Evolutionary conservation across 2,888 invertebrate species (phyloP), one percentile per base, ranked within the genome.

Genomic region (Actias luna): DNA sequence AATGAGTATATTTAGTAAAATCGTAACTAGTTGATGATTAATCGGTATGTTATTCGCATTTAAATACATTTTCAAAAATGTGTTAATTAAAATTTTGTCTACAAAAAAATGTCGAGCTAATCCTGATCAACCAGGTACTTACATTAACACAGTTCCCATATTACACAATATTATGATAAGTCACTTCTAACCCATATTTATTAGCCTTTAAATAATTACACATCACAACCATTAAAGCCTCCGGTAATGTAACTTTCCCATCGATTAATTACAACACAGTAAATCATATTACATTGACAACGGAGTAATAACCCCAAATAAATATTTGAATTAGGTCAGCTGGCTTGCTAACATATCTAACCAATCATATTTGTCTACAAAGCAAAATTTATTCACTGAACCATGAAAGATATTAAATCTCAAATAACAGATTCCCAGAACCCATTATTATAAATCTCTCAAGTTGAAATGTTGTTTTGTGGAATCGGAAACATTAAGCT

Each of bases 401-500:
- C 29, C 18, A 10, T 22, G 42, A 46, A 22, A 5, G 8, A 55
- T 29, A 29, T 31, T 18, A 42, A 25, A 16, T 42, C 42, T 31
- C 61, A 22, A 58, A 57, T 61, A 61, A 29, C 39, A 16, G 42
- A 61, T 31, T 22, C n/a, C n/a, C n/a, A 22, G 3, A 22, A 18
- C 31, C 42, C 57, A 29, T 42, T 57, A 35, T 57, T 58, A 52
- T 55, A 57, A 61, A 61, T 61, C 61, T 58, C 16, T 58, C 39
- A 39, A 39, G 29, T 31, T 16, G 46, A 22, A 61, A 61, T 58
- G 42, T 61, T 61, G 62, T 60, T 46, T 52, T 25, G 60, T 31
- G 60, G 62, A 68, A 74, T 69, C 60, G 63, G 62, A 69, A 67
- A 72, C 68, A 66, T 66, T 66, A 70, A 71, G 69, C 70, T 69